Conservation (phyloP, 2,888 invertebrate genomes). For the Neria commutata region DNA sequence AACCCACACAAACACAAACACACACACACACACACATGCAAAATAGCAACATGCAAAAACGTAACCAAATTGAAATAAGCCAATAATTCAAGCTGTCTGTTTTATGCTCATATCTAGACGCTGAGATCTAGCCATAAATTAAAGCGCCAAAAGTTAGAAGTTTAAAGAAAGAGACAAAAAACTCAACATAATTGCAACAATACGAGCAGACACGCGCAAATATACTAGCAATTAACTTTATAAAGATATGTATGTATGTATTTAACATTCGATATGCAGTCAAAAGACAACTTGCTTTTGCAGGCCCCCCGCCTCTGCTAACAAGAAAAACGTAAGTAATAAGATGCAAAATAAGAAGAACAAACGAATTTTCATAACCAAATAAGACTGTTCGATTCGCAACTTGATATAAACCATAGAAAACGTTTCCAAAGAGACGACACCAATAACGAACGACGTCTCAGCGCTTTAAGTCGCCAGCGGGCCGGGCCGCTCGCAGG, state of each 20-base stretch:
- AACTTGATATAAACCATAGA: not conserved
- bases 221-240: not conserved
- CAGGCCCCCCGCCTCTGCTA: not conserved
- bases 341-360: not conserved
- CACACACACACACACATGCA: too few relatives aligned
- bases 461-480: not conserved
- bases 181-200: too few relatives aligned
- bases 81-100: too few relatives aligned
- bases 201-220: not conserved
- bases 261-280: not conserved
- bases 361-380: not conserved
- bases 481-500: not conserved
- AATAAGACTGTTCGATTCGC: not conserved
- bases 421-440: not conserved
- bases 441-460: too few relatives aligned
- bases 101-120: too few relatives aligned
- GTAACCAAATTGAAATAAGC: too few relatives aligned
- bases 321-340: not conserved
- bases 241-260: not conserved
- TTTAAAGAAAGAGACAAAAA: too few relatives aligned
- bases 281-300: not conserved
- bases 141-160: too few relatives aligned
- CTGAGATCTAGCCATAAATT: too few relatives aligned
- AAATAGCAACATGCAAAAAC: too few relatives aligned
- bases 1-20: too few relatives aligned